Evolutionary conservation across 2,888 invertebrate species (phyloP).

Genomic region (Mesorhabditis spiculigera): DNA sequence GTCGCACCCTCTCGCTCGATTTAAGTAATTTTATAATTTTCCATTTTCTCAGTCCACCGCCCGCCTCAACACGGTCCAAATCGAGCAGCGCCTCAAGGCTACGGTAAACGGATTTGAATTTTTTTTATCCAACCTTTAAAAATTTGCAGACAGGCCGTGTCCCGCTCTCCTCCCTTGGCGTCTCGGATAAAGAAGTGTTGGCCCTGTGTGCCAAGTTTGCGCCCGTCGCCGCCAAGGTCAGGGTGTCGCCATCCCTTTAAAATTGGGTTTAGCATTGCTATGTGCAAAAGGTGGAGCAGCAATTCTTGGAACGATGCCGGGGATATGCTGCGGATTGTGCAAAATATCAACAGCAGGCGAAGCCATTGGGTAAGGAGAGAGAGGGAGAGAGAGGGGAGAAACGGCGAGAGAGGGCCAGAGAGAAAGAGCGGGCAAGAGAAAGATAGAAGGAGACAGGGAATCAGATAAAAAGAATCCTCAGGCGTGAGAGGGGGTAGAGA

Average conservation of each 20-base stretch:
- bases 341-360: conserved; percentile 25
- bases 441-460: too few relatives aligned
- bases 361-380: background rate
- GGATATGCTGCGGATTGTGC: conserved; percentile 42
- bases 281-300: conserved; percentile 33
- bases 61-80: too few relatives aligned
- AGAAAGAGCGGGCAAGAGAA: too few relatives aligned
- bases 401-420: too few relatives aligned
- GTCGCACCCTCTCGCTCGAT: too few relatives aligned
- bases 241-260: background rate
- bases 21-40: too few relatives aligned
- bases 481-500: too few relatives aligned
- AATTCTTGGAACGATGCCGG: conserved; percentile 40
- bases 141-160: conserved; percentile 16
- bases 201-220: conserved; percentile 38
- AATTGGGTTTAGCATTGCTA: conserved; percentile 36
- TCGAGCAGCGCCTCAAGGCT: too few relatives aligned
- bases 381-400: too few relatives aligned
- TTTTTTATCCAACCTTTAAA: conserved; percentile 5
- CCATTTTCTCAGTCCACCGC: too few relatives aligned
- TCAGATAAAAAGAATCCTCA: too few relatives aligned
- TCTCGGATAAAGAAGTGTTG: conserved; percentile 26
- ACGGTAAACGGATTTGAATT: background rate
- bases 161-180: conserved; percentile 29
- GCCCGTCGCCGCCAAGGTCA: conserved; percentile 34